Evolutionary conservation across 1,140 invertebrate genomes (phyloP), one percentile per base, ranked within the genome.

Genomic region (Solenopsis invicta): DNA sequence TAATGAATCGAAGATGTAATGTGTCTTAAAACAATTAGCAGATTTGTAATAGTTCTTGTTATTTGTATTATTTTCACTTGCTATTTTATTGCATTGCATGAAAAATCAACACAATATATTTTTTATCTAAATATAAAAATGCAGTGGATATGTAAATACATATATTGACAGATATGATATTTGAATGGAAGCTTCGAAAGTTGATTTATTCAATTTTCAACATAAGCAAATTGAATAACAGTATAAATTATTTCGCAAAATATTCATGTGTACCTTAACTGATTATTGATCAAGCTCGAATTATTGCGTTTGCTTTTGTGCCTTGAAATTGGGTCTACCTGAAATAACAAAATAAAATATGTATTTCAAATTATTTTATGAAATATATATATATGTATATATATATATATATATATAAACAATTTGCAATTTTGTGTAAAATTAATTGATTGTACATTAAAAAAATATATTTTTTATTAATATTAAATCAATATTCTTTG

Each of bases 191-290:
- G 16, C 4, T 69, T 2, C 16, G 10, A 54, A 67, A 69, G 29
- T 80, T 69, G 62, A 80, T 69, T 81, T 81, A 69, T 21, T 48
- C 24, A 13, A 76, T 48, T 77, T 54, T 54, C 34, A 12, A 64
- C 1, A 18, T 12, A 34, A 69, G 50, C 21, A 45, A 69, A 56
- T 81, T 71, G 13, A n/a, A 41, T 67, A 67, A 80, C n/a, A 41
- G 18, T 18, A 56, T 16, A 80, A 41, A 24, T 67, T 64, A 77
- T 54, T 81, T 54, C 8, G 16, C 34, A 24, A 54, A 69, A 69
- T 71, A 56, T 69, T 80, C 64, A 66, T 24, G 24, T 62, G 13
- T 69, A 21, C 34, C 37, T 41, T 71, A 69, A 54, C 9, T 37
- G 21, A 81, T 81, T 67, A 52, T 52, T 67, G n/a, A 69, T 52